A percentile compares a stretch with the other conserved stretches of the same genome.
Conservation (phyloP, 2,888 invertebrate genomes). For the Druceiella hillmani region DNA sequence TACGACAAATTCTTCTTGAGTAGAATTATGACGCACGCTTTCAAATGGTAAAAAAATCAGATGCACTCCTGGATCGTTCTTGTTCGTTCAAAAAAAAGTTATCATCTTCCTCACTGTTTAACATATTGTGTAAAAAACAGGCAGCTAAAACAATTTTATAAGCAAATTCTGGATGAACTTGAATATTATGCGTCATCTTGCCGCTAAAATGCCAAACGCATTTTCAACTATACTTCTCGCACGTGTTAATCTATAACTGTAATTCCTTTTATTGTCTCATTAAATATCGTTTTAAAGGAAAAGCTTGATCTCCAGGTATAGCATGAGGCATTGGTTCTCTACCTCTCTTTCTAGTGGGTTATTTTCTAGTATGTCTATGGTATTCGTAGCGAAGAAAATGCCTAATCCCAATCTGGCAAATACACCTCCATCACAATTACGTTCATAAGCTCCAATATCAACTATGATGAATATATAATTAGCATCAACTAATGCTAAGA, state of each 20-base stretch:
- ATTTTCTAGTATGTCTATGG: neutral
- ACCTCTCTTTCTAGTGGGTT: neutral
- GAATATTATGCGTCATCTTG: neutral
- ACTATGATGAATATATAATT: neutral
- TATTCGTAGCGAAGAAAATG: neutral
- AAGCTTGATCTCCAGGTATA: neutral
- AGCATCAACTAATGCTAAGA: neutral
- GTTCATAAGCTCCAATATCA: neutral
- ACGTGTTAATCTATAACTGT: neutral
- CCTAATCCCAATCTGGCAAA: neutral
- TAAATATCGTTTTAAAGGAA: conserved; percentile 1
- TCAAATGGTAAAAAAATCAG: neutral
- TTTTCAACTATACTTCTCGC: neutral
- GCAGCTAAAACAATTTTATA: neutral
- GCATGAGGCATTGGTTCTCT: neutral
- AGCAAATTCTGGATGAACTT: neutral
- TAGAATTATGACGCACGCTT: neutral
- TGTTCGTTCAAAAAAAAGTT: neutral
- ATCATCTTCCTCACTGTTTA: neutral
- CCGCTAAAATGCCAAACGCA: neutral
- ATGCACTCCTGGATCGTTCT: neutral
- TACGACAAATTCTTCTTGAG: neutral
- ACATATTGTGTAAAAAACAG: neutral
- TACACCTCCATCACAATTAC: neutral
- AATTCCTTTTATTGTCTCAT: neutral